Percentiles rank a stretch among this genome's conserved stretches.
phyloP scores from a whole-genome alignment of 2,113 vertebrate genomes.

The Cephalopholis sonnerati region DNA sequence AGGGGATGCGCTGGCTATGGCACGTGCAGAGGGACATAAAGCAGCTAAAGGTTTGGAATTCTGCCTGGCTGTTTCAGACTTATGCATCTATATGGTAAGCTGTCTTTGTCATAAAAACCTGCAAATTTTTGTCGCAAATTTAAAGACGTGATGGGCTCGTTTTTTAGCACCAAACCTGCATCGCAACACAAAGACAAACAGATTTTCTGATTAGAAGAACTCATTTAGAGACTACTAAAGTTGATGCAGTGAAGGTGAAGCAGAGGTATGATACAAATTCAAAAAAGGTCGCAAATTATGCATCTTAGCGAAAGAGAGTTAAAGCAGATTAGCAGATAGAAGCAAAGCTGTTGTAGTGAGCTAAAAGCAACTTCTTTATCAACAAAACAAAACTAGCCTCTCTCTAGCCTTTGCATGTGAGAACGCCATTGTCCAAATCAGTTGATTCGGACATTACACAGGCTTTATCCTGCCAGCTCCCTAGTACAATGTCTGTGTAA shows the following conservation, averaged over 20 bases:
- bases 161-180: too few species aligned
- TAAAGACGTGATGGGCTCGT: too few species aligned
- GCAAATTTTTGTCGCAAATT: background rate
- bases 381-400: constrained; percentile 8
- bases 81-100: too few species aligned
- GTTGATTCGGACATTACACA: too few species aligned
- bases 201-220: too few species aligned
- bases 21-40: constrained; percentile 55
- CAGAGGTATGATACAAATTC: background rate
- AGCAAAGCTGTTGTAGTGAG: constrained; percentile 1
- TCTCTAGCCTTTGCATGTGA: too few species aligned
- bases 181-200: too few species aligned
- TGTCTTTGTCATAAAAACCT: background rate
- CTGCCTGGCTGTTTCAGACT: background rate
- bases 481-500: too few species aligned
- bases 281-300: background rate
- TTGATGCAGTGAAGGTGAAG: background rate
- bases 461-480: too few species aligned
- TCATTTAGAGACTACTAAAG: background rate
- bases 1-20: constrained; percentile 61
- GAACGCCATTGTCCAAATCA: too few species aligned
- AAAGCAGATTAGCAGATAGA: background rate
- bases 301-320: background rate
- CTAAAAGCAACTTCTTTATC: background rate
- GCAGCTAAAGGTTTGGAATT: constrained; percentile 22